Evolutionary conservation across 2,113 vertebrate species (phyloP).

Genomic region (Bucco capensis): DNA sequence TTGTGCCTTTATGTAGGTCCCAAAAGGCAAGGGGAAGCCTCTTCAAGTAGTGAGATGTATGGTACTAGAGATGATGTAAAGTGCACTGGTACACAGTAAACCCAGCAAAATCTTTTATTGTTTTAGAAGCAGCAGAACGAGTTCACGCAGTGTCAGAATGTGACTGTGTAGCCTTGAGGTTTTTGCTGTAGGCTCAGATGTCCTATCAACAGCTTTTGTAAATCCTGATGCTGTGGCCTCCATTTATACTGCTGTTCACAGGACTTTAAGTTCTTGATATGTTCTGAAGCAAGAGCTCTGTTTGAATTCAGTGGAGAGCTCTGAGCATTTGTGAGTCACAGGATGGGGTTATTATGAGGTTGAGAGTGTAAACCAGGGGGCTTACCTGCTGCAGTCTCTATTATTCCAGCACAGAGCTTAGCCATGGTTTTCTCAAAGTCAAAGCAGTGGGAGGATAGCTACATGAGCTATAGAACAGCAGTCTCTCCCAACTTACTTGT

Average conservation of each 20-base stretch:
- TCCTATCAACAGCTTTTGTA: neutral
- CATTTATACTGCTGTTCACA: neutral
- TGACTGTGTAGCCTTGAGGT: neutral
- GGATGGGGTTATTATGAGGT: neutral
- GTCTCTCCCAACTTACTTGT: conserved; percentile 15
- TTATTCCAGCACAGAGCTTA: neutral
- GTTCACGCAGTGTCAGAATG: neutral
- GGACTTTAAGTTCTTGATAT: neutral
- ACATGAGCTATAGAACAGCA: neutral
- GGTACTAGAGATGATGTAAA: neutral
- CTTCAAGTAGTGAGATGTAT: neutral
- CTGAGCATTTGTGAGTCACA: neutral
- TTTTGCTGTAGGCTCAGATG: neutral
- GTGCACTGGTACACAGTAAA: neutral
- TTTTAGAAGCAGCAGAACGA: neutral
- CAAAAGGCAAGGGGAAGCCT: neutral
- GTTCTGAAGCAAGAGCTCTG: neutral
- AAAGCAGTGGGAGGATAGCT: neutral
- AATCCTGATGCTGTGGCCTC: neutral
- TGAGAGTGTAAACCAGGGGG: neutral
- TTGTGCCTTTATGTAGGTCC: neutral
- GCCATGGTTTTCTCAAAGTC: neutral
- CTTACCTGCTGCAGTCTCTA: neutral
- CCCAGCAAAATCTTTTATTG: neutral
- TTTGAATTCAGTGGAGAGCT: neutral